phyloP scores from a whole-genome alignment of 2,797 vertebrate species.

The Masticophis lateralis region DNA sequence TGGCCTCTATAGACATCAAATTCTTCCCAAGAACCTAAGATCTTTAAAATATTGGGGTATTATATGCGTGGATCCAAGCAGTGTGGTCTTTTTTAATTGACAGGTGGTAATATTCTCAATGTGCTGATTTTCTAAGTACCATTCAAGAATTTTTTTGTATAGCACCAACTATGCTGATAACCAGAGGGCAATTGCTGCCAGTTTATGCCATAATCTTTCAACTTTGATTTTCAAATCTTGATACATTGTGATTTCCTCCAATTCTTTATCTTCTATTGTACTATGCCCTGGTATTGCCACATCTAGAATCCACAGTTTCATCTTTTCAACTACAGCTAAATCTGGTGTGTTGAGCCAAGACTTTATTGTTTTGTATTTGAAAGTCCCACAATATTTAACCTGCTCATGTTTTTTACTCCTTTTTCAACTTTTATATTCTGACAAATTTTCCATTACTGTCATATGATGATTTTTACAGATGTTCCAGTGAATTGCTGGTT shows the following conservation, averaged over 20 bases:
- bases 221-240: neutral
- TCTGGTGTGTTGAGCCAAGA: neutral
- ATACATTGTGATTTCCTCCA: neutral
- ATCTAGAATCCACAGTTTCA: neutral
- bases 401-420: neutral
- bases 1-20: neutral
- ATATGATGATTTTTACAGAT: neutral
- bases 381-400: neutral
- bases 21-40: neutral
- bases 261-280: neutral
- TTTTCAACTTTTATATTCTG: neutral
- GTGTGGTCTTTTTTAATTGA: neutral
- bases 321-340: neutral
- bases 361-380: neutral
- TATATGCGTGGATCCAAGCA: neutral
- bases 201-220: neutral
- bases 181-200: neutral
- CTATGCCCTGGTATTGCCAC: neutral
- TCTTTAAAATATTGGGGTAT: neutral
- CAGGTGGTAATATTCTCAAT: neutral
- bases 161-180: neutral
- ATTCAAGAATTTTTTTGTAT: neutral
- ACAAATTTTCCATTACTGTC: neutral
- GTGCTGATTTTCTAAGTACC: neutral
- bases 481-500: neutral